Conservation (phyloP, 2,113 vertebrate genomes). For the Ahaetulla prasina region DNA sequence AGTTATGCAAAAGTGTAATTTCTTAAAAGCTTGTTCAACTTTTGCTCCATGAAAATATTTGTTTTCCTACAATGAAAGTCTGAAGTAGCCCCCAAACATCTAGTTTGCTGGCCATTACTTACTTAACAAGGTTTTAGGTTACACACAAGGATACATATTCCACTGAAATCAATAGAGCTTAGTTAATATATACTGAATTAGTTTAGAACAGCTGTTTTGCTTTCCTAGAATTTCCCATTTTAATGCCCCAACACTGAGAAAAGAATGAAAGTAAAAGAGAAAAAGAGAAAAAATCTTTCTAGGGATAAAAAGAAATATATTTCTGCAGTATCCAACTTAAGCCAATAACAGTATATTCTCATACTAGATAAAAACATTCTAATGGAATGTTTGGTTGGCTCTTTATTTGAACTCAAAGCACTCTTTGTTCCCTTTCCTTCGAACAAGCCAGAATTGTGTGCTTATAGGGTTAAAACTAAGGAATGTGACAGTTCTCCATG, state of each 20-base stretch:
- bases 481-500: conserved; percentile 70
- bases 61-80: background rate
- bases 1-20: conserved; percentile 39
- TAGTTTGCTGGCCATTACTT: conserved; percentile 10
- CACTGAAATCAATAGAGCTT: background rate
- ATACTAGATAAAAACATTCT: background rate
- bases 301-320: background rate
- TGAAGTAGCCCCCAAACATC: background rate
- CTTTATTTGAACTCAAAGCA: conserved; percentile 17
- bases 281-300: background rate
- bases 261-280: background rate
- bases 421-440: conserved; percentile 45
- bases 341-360: background rate
- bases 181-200: background rate
- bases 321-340: background rate
- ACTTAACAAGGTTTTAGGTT: background rate
- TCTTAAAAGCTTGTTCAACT: conserved; percentile 8
- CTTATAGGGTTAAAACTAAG: conserved; percentile 62
- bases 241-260: background rate
- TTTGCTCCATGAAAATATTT: conserved; percentile 14
- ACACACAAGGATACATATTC: background rate
- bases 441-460: conserved; percentile 10
- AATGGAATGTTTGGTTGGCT: background rate
- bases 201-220: background rate
- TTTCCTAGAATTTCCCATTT: background rate